Evolutionary conservation across 2,113 vertebrate species (phyloP).

Genomic region (Zosterops pallidus): DNA sequence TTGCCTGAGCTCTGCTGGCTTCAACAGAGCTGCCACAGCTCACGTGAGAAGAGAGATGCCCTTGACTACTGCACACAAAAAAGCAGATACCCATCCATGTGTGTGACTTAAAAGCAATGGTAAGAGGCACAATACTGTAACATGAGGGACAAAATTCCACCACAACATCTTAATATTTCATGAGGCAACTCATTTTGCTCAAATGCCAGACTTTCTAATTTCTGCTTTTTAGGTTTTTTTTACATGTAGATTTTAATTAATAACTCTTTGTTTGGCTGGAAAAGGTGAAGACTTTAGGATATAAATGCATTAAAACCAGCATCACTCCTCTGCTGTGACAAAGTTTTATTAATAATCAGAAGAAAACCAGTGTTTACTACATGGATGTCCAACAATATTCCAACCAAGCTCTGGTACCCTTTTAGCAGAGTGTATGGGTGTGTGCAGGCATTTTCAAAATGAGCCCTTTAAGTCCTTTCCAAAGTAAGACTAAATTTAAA

Average conservation of each 20-base stretch:
- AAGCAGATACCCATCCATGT: background rate
- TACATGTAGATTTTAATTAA: background rate
- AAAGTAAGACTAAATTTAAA: background rate
- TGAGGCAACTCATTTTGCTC: background rate
- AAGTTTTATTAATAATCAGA: background rate
- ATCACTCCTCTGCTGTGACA: background rate
- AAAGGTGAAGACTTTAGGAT: background rate
- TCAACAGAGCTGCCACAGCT: background rate
- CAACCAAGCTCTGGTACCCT: background rate
- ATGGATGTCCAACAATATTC: background rate
- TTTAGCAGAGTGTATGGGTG: background rate
- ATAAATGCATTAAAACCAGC: background rate
- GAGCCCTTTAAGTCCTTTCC: background rate
- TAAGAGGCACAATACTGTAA: background rate
- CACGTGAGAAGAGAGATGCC: background rate
- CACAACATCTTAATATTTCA: background rate
- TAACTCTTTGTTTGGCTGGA: background rate
- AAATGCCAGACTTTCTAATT: background rate
- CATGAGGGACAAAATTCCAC: background rate
- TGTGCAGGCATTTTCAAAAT: background rate
- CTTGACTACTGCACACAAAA: background rate
- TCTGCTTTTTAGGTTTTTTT: background rate
- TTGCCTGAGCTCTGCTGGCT: background rate
- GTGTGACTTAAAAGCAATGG: background rate
- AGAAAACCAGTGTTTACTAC: background rate